A percentile compares a stretch with the other conserved stretches of the same genome.
These are phyloP conservation scores for Lepus townsendii DNA, from an alignment of 2,797 vertebrate species.

Conservation along the genomic window DNA sequence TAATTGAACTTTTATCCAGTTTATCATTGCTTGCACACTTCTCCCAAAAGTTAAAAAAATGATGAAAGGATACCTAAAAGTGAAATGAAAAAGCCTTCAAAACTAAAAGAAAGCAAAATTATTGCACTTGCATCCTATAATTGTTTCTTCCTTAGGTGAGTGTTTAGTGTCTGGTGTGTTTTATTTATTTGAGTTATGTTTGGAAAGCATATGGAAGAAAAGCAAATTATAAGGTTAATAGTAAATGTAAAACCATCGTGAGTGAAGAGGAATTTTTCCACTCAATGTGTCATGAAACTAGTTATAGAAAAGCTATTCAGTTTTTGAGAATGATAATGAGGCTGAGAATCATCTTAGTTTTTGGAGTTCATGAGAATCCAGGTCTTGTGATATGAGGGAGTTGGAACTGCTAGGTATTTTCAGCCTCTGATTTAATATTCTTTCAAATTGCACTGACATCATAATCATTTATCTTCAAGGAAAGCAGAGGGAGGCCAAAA, in stretches of 20 bases:
- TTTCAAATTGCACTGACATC: conserved; percentile 80
- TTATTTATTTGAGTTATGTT: conserved; percentile 41
- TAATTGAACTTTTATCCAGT: not conserved
- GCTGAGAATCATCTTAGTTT: conserved; percentile 66
- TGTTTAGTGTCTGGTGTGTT: not conserved
- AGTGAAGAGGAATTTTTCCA: conserved; percentile 61
- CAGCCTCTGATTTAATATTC: conserved; percentile 83
- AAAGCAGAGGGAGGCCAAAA: conserved; percentile 80
- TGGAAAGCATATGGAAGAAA: conserved; percentile 27
- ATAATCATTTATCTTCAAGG: conserved; percentile 84
- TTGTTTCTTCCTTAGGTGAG: not conserved
- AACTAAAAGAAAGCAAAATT: not conserved
- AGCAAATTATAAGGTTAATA: conserved; percentile 42
- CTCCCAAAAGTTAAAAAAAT: not conserved
- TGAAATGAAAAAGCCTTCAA: conserved; percentile 9
- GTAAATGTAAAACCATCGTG: conserved; percentile 45
- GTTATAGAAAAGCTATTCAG: not conserved
- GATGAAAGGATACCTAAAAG: not conserved
- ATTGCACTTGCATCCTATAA: not conserved
- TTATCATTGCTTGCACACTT: not conserved
- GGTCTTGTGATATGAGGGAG: conserved; percentile 53
- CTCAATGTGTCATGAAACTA: not conserved
- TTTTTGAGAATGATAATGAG: conserved; percentile 39
- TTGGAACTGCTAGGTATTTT: conserved; percentile 71
- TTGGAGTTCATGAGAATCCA: conserved; percentile 26